phyloP scores from a whole-genome alignment of 1,140 invertebrate species.

The Littorina saxatilis region DNA sequence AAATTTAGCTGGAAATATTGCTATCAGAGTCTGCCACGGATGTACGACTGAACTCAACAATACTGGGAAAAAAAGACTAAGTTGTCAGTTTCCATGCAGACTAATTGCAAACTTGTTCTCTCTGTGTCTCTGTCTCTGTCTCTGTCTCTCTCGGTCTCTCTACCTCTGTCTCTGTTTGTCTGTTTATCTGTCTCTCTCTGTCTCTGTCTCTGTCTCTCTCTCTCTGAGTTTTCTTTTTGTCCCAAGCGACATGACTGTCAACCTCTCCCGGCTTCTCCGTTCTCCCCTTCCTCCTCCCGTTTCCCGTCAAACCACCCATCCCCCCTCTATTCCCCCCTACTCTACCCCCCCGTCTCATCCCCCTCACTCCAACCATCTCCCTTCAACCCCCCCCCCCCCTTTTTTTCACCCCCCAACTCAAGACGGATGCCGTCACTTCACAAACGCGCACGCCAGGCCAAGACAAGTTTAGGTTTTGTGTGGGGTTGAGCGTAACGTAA shows the following conservation, averaged over 20 bases:
- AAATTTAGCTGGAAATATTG: no score
- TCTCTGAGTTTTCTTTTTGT: not conserved
- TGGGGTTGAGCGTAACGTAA: not conserved
- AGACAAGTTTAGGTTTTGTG: no score
- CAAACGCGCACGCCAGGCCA: no score
- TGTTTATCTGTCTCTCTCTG: not conserved
- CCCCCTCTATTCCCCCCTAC: not conserved
- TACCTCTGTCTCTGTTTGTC: not conserved
- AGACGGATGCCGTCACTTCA: no score
- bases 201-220: conserved; percentile 8
- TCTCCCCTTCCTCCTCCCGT: not conserved
- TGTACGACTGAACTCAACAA: no score
- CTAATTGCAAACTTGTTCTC: not conserved
- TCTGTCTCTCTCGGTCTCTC: not conserved
- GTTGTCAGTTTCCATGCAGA: no score
- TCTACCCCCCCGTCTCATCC: not conserved
- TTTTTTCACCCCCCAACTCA: no score
- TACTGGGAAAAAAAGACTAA: no score
- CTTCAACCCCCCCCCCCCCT: no score
- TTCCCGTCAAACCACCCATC: no score
- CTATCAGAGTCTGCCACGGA: no score
- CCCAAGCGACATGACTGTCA: not conserved
- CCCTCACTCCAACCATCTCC: not conserved
- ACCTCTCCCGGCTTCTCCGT: not conserved
- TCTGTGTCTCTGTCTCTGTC: not conserved